Evolutionary conservation across 2,113 vertebrate genomes (phyloP).

Genomic region (Gracilinanus agilis): DNA sequence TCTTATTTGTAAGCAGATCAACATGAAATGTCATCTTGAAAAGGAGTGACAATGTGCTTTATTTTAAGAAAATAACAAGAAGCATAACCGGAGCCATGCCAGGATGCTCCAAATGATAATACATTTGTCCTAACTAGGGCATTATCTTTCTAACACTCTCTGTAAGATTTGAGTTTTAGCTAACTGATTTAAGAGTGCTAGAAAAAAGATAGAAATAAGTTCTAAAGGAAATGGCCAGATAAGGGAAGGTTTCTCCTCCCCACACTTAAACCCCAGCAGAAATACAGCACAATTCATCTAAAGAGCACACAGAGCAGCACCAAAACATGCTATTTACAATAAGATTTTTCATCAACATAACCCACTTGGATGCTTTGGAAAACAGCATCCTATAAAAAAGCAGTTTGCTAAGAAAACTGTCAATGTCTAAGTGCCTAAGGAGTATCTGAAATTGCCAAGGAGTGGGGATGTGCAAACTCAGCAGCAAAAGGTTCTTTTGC

Average conservation of each 20-base stretch:
- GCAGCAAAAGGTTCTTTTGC: conserved; percentile 56
- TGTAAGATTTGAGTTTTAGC: conserved; percentile 29
- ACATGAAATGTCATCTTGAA: conserved; percentile 54
- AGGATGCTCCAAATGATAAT: conserved; percentile 4
- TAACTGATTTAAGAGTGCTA: conserved; percentile 40
- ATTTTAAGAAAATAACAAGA: conserved; percentile 68
- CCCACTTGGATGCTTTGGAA: conserved; percentile 9
- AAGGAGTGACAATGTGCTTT: conserved; percentile 72
- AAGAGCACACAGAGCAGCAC: conserved; percentile 56
- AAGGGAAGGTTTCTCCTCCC: conserved; percentile 48
- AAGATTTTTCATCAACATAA: conserved; percentile 42
- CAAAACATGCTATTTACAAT: conserved; percentile 49
- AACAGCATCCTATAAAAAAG: conserved; percentile 46
- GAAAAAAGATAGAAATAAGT: conserved; percentile 39
- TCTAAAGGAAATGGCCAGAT: conserved; percentile 12
- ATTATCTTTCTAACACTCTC: conserved; percentile 21
- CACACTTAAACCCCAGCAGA: conserved; percentile 56
- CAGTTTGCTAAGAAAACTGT: conserved; percentile 31
- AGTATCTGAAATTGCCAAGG: conserved; percentile 61
- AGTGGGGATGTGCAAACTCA: conserved; percentile 71
- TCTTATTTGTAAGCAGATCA: conserved; percentile 47
- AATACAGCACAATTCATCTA: conserved; percentile 28
- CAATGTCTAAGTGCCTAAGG: conserved; percentile 14
- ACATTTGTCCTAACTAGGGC: conserved; percentile 35
- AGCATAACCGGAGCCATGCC: conserved; percentile 20